A percentile compares a stretch with the other conserved stretches of the same genome.
Evolutionary conservation across 2,888 invertebrate species (phyloP).

Genomic region (Leptinotarsa peninsularis): DNA sequence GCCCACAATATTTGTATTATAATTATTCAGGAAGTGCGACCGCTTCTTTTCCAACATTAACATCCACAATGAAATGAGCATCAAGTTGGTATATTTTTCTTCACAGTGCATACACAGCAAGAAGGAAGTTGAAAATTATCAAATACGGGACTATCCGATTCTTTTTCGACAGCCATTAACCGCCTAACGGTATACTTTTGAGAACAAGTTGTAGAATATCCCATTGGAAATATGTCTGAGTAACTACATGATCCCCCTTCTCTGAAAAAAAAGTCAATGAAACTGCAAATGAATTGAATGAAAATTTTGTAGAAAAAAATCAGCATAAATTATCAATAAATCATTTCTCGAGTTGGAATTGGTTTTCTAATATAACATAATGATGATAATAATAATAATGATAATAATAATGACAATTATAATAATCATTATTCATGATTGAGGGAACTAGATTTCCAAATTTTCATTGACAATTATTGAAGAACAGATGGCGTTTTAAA

Average conservation of each 20-base stretch:
- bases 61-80: no score
- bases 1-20: no score
- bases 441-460: no score
- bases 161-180: constrained; percentile 52
- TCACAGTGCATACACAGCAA: constrained; percentile 65
- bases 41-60: no score
- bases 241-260: constrained; percentile 48
- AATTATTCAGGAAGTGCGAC: no score
- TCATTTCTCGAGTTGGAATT: no score
- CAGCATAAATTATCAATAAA: not conserved
- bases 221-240: constrained; percentile 64
- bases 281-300: not conserved
- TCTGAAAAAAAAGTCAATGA: constrained; percentile 41
- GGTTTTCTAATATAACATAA: no score
- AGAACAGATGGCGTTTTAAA: no score
- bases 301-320: not conserved
- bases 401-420: no score
- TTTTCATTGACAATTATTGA: no score
- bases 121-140: constrained; percentile 65
- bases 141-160: constrained; percentile 52
- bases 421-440: no score
- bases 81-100: constrained; percentile 25
- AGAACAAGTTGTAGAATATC: constrained; percentile 69
- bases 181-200: constrained; percentile 68
- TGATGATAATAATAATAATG: no score